Base-by-base conservation (phyloP, 2,113 vertebrate genomes). In the Thamnaconus septentrionalis region DNA sequence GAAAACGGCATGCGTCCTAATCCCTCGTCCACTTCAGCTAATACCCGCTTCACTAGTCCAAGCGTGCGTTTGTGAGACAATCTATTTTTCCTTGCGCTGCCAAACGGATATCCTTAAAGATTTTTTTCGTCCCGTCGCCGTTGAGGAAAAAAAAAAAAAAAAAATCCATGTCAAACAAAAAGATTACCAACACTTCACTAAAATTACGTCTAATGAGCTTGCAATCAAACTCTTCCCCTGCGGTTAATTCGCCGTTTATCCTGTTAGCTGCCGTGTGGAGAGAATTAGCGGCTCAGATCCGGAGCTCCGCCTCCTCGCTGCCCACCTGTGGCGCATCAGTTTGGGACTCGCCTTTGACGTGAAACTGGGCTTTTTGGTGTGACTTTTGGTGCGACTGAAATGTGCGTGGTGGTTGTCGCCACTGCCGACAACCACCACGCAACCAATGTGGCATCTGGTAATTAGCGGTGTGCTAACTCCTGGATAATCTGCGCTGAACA, bases 141-240 rank as follows among this genome's bases (percentile, higher is more conserved):
- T 31, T 31, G 18, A 31, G 18, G 18, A 31, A 31, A 31, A 31
- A 31, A 31, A 31, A 31, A 31, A 31, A 31, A 31, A 31, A 31
- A 52, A 59, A 66, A 74, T 64, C 40, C 41, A 8, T 39, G 50
- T 72, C 64, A 68, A 76, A 64, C 51, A 55, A 55, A 59, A 56
- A 31, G 12, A 68, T 68, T 64, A 48, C 47, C 4, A 59, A 53
- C 7, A 64, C 56, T 68, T 66, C 53, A 50, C 55, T 46, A 8
- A 7, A 72, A 63, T 49, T 12, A 44, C 10, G 54, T 74, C 61
- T 69, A 69, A 75, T 12, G 39, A 69, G 68, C 71, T 71, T 61
- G 61, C 68, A 59, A 71, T 71, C 71, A 81, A 68, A 75, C 53
- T 60, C 18, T 56, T 75, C 50, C 54, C 46, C 56, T 62, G 56